Evolutionary conservation across 2,113 vertebrate genomes (phyloP).

Genomic region (Paedocypris sp.): DNA sequence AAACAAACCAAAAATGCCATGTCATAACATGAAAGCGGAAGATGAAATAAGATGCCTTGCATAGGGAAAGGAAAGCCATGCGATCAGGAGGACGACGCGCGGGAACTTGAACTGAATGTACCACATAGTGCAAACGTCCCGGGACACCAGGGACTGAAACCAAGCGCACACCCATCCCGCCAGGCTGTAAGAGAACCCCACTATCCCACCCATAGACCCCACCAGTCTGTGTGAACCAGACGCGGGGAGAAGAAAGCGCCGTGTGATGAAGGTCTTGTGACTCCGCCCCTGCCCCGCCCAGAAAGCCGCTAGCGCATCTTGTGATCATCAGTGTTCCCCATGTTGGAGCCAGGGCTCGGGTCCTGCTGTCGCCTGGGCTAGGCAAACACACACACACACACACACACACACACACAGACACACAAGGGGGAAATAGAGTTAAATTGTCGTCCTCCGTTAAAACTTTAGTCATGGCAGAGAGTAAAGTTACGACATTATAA

Average conservation of each 20-base stretch:
- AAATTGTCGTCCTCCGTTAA: too few relatives aligned
- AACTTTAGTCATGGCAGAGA: too few relatives aligned
- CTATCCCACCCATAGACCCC: conserved; percentile 8
- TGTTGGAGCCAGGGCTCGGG: conserved; percentile 87
- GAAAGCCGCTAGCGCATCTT: conserved; percentile 76
- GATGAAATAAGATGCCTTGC: conserved; percentile 63
- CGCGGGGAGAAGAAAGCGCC: conserved; percentile 26
- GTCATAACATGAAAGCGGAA: conserved; percentile 54
- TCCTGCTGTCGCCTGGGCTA: conserved; percentile 97
- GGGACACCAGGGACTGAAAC: conserved; percentile 51
- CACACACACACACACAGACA: conserved; percentile 18
- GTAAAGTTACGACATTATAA: too few relatives aligned
- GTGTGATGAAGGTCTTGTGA: conserved; percentile 25
- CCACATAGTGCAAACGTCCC: conserved; percentile 85
- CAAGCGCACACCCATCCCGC: conserved; percentile 37
- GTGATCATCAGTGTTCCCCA: conserved; percentile 86
- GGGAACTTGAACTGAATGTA: conserved; percentile 59
- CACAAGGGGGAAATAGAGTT: too few relatives aligned
- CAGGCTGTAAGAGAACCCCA: conserved; percentile 40
- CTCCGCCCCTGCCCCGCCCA: conserved; percentile 28
- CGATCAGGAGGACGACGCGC: conserved; percentile 65
- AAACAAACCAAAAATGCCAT: conserved; percentile 69
- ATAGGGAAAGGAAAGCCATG: conserved; percentile 73
- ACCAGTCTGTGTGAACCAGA: conserved; percentile 28
- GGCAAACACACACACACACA: conserved; percentile 16